These are phyloP conservation scores for Uloborus plumipes DNA, from an alignment of 2,888 invertebrate species.

Conservation along the genomic window DNA sequence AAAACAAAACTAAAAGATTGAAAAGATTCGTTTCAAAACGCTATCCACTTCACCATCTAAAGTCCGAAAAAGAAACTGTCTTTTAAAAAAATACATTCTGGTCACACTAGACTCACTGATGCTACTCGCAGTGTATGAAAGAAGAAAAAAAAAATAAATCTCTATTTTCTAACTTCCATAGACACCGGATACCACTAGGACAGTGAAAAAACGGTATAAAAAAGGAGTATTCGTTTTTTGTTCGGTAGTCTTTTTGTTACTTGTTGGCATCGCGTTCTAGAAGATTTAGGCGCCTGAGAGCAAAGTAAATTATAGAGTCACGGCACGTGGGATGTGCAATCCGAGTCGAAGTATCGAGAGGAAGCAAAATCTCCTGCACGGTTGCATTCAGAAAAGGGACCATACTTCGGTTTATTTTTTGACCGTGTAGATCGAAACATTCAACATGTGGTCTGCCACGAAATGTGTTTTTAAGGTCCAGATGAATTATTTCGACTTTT, in stretches of 20 bases:
- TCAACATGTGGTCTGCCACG: no score
- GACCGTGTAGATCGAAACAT: no score
- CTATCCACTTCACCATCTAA: constrained; percentile 20
- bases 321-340: constrained; percentile 37
- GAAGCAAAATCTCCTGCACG: constrained; percentile 44
- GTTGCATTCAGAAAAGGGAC: constrained; percentile 29
- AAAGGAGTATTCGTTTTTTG: constrained; percentile 17
- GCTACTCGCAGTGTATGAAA: constrained; percentile 10
- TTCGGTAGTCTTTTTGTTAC: constrained; percentile 29
- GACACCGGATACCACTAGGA: constrained; percentile 39
- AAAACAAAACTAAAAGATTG: background rate
- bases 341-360: constrained; percentile 25
- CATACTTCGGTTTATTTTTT: no score
- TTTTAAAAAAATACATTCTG: constrained; percentile 36
- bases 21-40: constrained; percentile 14
- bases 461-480: no score
- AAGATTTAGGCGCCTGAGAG: constrained; percentile 52
- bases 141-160: constrained; percentile 1
- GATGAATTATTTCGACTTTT: no score
- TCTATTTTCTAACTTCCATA: constrained; percentile 36
- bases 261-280: constrained; percentile 46
- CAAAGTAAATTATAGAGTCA: constrained; percentile 57
- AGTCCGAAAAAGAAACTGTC: constrained; percentile 5
- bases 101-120: constrained; percentile 49
- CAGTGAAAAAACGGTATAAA: constrained; percentile 1